phyloP scores from a whole-genome alignment of 1,140 invertebrate genomes.

The Whitmania pigra region DNA sequence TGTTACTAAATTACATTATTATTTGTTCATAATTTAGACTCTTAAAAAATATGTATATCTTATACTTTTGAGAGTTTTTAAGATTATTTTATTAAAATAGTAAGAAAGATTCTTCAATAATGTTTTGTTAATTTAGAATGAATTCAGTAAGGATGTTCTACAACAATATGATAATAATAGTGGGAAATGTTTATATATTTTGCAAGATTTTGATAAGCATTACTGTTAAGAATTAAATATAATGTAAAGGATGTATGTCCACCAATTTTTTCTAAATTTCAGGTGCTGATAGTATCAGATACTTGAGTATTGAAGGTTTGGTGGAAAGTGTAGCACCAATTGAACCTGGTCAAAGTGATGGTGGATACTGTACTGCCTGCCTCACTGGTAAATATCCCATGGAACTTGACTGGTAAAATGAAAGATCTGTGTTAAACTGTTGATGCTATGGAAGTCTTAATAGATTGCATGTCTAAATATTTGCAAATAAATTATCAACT shows the following conservation, averaged over 20 bases:
- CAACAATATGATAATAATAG: neutral
- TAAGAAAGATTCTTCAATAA: too few relatives aligned
- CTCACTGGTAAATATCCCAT: constrained; percentile 50
- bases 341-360: constrained; percentile 11
- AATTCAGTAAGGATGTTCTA: too few relatives aligned
- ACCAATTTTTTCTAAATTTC: constrained; percentile 16
- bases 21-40: too few relatives aligned
- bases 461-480: too few relatives aligned
- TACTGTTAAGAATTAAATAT: neutral
- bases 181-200: neutral
- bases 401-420: constrained; percentile 29
- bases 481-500: too few relatives aligned
- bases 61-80: too few relatives aligned
- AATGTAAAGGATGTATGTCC: constrained; percentile 7
- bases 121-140: too few relatives aligned
- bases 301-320: constrained; percentile 89
- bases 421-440: too few relatives aligned
- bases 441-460: too few relatives aligned
- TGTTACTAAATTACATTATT: too few relatives aligned
- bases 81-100: too few relatives aligned
- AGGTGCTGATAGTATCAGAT: constrained; percentile 81
- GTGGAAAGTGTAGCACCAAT: constrained; percentile 56
- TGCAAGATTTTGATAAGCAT: neutral
- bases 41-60: too few relatives aligned
- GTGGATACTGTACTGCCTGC: constrained; percentile 51